These are phyloP conservation scores for Podarcis lilfordi DNA, from an alignment of 2,797 vertebrate genomes.

Conservation along the genomic window DNA sequence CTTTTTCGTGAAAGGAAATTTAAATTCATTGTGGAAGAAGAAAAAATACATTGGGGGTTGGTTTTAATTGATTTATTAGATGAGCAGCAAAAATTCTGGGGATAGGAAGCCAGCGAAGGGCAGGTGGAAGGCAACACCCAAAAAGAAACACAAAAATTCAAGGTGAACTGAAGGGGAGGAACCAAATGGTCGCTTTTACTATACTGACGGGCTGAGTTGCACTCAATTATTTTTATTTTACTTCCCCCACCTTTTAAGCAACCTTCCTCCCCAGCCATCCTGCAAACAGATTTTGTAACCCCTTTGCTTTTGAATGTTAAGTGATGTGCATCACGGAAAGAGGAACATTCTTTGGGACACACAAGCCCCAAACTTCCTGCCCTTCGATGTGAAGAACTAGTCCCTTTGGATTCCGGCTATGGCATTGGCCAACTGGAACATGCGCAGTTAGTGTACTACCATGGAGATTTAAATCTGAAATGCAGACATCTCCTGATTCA, in stretches of 20 bases:
- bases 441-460: neutral
- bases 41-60: neutral
- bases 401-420: neutral
- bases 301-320: neutral
- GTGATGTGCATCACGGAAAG: neutral
- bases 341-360: neutral
- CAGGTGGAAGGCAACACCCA: too few species aligned
- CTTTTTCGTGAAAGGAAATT: neutral
- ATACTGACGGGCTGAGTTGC: neutral
- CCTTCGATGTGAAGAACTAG: too few species aligned
- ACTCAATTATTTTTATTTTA: neutral
- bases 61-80: constrained; percentile 39
- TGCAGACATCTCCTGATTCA: neutral
- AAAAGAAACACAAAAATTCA: neutral
- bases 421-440: neutral
- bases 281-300: neutral
- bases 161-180: neutral
- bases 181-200: neutral
- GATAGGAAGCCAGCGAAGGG: neutral
- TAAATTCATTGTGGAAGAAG: constrained; percentile 50
- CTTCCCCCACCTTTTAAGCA: too few species aligned
- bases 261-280: neutral
- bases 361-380: neutral
- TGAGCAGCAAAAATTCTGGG: constrained; percentile 45
- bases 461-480: neutral